Base-by-base conservation (phyloP, 2,888 invertebrate genomes). In the Coelopa pilipes region DNA sequence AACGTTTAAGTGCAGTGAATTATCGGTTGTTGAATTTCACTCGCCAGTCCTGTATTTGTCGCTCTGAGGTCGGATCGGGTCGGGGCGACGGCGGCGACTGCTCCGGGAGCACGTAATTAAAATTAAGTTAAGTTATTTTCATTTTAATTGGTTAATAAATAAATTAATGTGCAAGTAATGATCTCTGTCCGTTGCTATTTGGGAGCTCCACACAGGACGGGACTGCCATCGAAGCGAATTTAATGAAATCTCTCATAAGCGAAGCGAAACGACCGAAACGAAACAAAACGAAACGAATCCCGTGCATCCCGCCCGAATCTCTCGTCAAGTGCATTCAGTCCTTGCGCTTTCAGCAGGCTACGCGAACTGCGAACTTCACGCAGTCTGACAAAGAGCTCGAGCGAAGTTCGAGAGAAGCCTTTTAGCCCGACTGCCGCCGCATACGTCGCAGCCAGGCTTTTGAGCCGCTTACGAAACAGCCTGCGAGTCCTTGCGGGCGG, bases 121-220 rank as follows among this genome's bases (percentile, higher is more conserved):
- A 66, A 50, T 66, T 15, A 10, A 49, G 24, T 49, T 50, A 66
- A 66, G 50, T 47, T 66, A 66, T 66, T 50, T 66, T 21, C 12
- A 21, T 50, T 66, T 66, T 50, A 50, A 66, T 49, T 50, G 24
- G 49, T 66, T 53, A 53, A 66, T 66, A 66, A 66, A 66, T 66
- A 21, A 49, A 47, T n/a, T 15, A 66, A 34, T 62, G 62, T n/a
- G 34, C 15, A 45, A 45, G 62, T 62, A 1, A 62, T 62, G 34
- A 13, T 34, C 3, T 11, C 21, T 34, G 24, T 34, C 34, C 34
- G 34, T 4, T 7, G 34, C 34, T 34, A 7, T 34, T 34, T 34
- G 34, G 34, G 7, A 34, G 7, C 34, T 2, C 4, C 7, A 34
- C 34, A 34, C 2, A 34, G 34, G 34, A 34, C 34, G 34, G 4